Conservation (phyloP, 2,888 invertebrate genomes). For the Acanthopleura granulata region DNA sequence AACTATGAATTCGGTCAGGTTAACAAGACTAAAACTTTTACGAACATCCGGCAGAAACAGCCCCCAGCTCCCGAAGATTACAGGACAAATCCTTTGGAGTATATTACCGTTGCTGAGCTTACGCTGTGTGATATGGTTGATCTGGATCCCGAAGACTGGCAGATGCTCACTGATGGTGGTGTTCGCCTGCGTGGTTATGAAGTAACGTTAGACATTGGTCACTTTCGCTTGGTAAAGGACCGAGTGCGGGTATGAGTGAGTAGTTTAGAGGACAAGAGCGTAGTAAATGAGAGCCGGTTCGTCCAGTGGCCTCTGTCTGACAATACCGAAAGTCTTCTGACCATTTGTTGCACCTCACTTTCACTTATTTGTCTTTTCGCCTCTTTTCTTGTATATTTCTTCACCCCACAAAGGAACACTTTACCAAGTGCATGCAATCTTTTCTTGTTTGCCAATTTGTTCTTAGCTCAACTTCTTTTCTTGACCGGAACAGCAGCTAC, state of each 20-base stretch:
- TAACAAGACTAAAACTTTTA: too few species aligned
- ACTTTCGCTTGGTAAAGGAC: not conserved
- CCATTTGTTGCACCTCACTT: not conserved
- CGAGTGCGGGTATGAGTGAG: not conserved
- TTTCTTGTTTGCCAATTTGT: not conserved
- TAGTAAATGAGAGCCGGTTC: too few species aligned
- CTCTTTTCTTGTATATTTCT: not conserved
- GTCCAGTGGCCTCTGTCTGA: not conserved
- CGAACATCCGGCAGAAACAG: too few species aligned
- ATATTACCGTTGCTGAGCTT: too few species aligned
- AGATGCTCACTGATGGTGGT: too few species aligned
- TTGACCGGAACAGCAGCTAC: not conserved
- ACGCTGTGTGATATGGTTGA: too few species aligned
- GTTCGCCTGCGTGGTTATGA: not conserved
- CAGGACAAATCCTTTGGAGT: too few species aligned
- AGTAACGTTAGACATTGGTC: not conserved
- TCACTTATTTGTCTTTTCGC: not conserved
- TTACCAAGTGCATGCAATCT: not conserved
- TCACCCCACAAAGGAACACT: not conserved
- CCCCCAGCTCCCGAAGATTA: too few species aligned
- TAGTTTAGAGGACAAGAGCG: too few species aligned
- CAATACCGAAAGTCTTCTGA: not conserved
- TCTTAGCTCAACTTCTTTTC: constrained; percentile 4
- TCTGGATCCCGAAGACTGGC: too few species aligned
- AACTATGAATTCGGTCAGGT: too few species aligned